Base-by-base conservation (phyloP, 2,113 vertebrate species). In the Perccottus glenii region DNA sequence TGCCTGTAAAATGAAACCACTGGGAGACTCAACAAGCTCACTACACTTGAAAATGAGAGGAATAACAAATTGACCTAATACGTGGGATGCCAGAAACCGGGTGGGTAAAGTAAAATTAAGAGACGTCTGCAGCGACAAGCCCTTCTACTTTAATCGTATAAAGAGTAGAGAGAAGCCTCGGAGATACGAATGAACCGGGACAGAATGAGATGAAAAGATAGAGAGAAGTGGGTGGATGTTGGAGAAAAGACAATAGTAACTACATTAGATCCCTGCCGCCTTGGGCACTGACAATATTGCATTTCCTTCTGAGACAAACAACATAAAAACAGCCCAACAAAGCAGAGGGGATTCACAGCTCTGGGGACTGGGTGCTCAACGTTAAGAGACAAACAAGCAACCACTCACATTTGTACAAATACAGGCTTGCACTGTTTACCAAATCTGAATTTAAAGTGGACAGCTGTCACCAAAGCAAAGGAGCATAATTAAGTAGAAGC, bases 171-270 rank as follows among this genome's bases (percentile, higher is more conserved):
- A 75, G 64, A 72, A 73, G 62, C 64, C 74, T 70, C 51, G 72
- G 75, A 83, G 85, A 85, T 71, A 67, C 62, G 55, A 80, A 78
- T 74, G 75, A 85, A 78, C 35, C 60, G 63, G 63, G 73, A 87
- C 83, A 75, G 66, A 76, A 65, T 76, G 73, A 84, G 85, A 87
- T 83, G 66, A 75, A 75, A 64, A 70, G 82, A 87, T 86, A 64
- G 51, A 68, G 64, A 64, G 73, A 82, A 79, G 85, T 88, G 84
- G 83, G 78, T 86, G 82, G 88, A 79, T 81, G 83, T 76, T 67
- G 60, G 67, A 75, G 76, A 84, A 82, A 87, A 87, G 87, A 91
- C 85, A 83, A 88, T 88, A 75, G 84, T 90, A 90, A 89, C 78
- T 75, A 62, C 83, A 87, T 91, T 87, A 89, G 66, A 47, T 68